Conservation (phyloP, 2,888 invertebrate genomes). For the Trichogramma evanescens region DNA sequence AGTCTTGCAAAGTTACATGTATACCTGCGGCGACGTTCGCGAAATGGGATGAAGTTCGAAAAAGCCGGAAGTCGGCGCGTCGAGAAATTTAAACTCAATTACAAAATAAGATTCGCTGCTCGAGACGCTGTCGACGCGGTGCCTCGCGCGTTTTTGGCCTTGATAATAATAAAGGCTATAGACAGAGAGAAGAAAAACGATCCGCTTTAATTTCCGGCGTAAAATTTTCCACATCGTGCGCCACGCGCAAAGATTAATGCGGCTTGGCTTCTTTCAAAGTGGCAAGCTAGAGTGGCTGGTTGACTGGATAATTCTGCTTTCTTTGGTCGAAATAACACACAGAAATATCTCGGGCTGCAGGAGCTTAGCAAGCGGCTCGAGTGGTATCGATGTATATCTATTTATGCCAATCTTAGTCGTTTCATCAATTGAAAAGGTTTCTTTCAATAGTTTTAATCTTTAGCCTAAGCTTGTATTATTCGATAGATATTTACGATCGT, state of each 20-base stretch:
- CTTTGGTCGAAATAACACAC: no score
- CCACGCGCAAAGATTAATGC: neutral
- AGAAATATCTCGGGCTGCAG: no score
- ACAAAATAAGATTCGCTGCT: slow-evolving; percentile 15
- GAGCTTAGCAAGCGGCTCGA: no score
- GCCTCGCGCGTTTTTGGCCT: neutral
- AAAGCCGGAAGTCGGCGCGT: slow-evolving; percentile 13
- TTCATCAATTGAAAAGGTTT: no score
- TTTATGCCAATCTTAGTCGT: no score
- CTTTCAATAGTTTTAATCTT: no score
- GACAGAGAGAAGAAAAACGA: neutral
- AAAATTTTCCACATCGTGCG: slow-evolving; percentile 5
- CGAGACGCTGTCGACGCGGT: neutral
- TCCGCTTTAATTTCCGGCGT: slow-evolving; percentile 4
- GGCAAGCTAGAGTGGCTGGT: no score
- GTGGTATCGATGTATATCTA: no score
- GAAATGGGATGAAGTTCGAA: slow-evolving; percentile 21
- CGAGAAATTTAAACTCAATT: slow-evolving; percentile 22
- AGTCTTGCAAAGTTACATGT: neutral
- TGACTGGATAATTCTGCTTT: no score
- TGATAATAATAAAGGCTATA: neutral
- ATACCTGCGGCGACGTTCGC: neutral
- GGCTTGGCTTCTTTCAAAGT: neutral
- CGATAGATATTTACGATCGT: no score
- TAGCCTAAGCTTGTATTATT: no score